Percentiles rank a stretch among this genome's conserved stretches.
phyloP scores from a whole-genome alignment of 1,140 invertebrate species.

The Drosophila pruinosa region DNA sequence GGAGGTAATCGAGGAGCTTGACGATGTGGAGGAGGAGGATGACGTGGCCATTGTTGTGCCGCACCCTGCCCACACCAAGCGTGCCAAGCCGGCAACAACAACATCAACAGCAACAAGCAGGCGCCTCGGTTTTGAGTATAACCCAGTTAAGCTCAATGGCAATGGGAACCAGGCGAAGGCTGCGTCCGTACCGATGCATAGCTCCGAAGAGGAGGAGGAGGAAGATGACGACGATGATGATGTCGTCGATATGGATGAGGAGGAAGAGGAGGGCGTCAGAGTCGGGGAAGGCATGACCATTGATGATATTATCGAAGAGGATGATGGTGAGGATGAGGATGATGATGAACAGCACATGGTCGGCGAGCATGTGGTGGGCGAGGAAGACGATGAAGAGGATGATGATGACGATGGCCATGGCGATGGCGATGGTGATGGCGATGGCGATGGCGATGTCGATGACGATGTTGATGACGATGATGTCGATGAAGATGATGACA shows the following conservation, averaged over 20 bases:
- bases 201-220: conserved; percentile 42
- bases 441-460: conserved; percentile 5
- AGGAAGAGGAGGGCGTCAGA: neutral
- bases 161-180: conserved; percentile 5
- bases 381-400: conserved; percentile 8
- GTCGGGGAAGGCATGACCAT: conserved; percentile 40
- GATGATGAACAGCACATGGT: conserved; percentile 35
- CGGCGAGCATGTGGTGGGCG: conserved; percentile 27
- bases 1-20: conserved; percentile 42
- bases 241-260: conserved; percentile 7
- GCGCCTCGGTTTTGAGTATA: conserved; percentile 26
- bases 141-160: conserved; percentile 20
- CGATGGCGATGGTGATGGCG: conserved; percentile 24
- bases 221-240: conserved; percentile 18
- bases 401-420: neutral
- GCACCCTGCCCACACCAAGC: too few species aligned
- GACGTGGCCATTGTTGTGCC: too few species aligned
- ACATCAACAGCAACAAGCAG: conserved; percentile 7
- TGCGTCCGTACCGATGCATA: conserved; percentile 20
- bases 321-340: conserved; percentile 53
- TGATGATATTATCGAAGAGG: conserved; percentile 65
- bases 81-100: neutral
- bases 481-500: conserved; percentile 38
- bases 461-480: neutral
- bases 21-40: conserved; percentile 30